These are phyloP conservation scores for Calameuta idolon DNA, from an alignment of 2,888 invertebrate species.

Conservation along the genomic window DNA sequence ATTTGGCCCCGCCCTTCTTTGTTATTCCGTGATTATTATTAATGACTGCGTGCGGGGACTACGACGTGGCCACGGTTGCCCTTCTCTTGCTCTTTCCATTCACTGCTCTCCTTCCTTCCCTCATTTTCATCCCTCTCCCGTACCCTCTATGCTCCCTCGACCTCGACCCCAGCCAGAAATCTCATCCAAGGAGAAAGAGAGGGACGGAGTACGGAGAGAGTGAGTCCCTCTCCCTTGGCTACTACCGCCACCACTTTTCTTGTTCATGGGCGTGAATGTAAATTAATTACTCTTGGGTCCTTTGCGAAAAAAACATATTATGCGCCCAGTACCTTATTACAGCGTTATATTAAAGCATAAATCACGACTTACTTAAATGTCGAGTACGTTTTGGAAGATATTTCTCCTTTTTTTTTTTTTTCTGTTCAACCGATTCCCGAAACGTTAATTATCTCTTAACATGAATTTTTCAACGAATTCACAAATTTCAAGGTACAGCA, in stretches of 20 bases:
- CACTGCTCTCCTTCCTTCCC: slow-evolving; percentile 34
- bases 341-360: slow-evolving; percentile 63
- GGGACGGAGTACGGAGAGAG: neutral
- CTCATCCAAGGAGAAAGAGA: neutral
- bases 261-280: slow-evolving; percentile 57
- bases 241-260: slow-evolving; percentile 34
- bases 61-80: slow-evolving; percentile 20
- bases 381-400: slow-evolving; percentile 28
- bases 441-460: neutral
- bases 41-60: slow-evolving; percentile 35
- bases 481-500: neutral
- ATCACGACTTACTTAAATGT: slow-evolving; percentile 62
- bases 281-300: slow-evolving; percentile 60
- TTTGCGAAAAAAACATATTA: slow-evolving; percentile 60
- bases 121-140: slow-evolving; percentile 25
- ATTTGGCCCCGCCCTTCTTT: slow-evolving; percentile 38
- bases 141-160: slow-evolving; percentile 1
- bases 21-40: slow-evolving; percentile 42
- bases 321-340: slow-evolving; percentile 57
- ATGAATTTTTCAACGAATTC: neutral
- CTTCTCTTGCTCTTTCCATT: slow-evolving; percentile 19
- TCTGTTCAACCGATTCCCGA: neutral
- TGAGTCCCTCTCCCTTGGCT: slow-evolving; percentile 33
- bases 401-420: neutral
- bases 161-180: slow-evolving; percentile 9